Base-by-base conservation (phyloP, 2,888 invertebrate species). In the Elegia similella region DNA sequence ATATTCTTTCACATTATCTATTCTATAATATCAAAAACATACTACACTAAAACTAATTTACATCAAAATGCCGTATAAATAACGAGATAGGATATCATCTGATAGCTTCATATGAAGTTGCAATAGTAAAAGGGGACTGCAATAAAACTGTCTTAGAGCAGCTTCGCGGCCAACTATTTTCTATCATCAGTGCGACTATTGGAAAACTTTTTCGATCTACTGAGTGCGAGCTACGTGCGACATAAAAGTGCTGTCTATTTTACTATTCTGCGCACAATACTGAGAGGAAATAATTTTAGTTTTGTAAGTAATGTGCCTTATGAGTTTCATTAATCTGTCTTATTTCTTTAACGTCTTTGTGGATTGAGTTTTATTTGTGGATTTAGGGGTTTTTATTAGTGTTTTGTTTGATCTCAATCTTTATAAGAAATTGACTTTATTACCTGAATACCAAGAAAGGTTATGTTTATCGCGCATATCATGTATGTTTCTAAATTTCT, bases 171-270 rank as follows among this genome's bases (percentile, higher is more conserved):
- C 79, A 84, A 85, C 82, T 81, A 83, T 84, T 86, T 84, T 77
- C 86, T 86, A 82, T 87, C 86, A 87, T 86, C 85, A 83, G 76
- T 17, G 73, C 69, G 70, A 76, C 78, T 86, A 88, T 88, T 89
- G 87, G 88, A 88, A 89, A 89, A 89, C 75, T 89, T 89, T 89
- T 86, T 84, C 86, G 84, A 86, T 86, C 85, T 80, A 75, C 76
- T 82, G 82, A 84, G 83, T 84, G 80, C 75, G 70, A 66, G 64
- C 70, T 83, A 85, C 85, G 87, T 86, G 84, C 73, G 77, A 82
- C 85, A 83, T 85, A 86, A 86, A 56, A 80, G 72, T 79, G 70
- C 79, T 72, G 83, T 68, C 72, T 63, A 69, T 75, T 77, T 84
- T 83, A 78, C 80, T 86, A 87, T 86, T 83, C 84, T 65, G 66